phyloP scores from a whole-genome alignment of 2,888 invertebrate species.

The Pinctada fucata region DNA sequence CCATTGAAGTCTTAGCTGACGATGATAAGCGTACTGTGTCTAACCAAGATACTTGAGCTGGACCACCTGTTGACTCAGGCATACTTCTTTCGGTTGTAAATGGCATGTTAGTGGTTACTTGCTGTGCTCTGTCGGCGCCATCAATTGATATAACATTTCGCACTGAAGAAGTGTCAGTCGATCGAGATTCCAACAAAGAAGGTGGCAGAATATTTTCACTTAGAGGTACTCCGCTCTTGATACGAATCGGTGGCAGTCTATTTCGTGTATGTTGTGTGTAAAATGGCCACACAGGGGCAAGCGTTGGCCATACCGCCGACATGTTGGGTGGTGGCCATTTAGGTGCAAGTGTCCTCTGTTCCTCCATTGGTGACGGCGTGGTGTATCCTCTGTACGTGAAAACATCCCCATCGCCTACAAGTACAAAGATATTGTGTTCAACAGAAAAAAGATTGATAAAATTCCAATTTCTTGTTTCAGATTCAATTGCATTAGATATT shows the following conservation, averaged over 20 bases:
- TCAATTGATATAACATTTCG: no score
- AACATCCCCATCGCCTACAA: constrained; percentile 24
- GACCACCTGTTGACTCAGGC: no score
- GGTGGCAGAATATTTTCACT: not conserved
- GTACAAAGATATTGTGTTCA: no score
- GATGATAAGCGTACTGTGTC: no score
- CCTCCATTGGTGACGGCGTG: constrained; percentile 20
- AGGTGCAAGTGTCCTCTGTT: constrained; percentile 20
- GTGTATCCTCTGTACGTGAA: constrained; percentile 20
- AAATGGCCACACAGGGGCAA: constrained; percentile 23
- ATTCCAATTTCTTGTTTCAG: no score
- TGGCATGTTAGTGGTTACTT: no score
- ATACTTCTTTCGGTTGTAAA: no score
- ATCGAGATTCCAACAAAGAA: not conserved
- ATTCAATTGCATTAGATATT: no score
- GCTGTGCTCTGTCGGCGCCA: no score
- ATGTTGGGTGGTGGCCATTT: constrained; percentile 16
- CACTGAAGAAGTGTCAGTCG: no score
- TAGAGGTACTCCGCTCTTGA: not conserved
- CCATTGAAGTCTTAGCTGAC: no score
- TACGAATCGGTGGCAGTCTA: not conserved
- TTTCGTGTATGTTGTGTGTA: not conserved
- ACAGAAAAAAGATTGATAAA: not conserved
- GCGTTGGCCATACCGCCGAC: constrained; percentile 18
- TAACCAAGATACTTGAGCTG: no score